Conservation (phyloP, 2,797 vertebrate species). For the Menidia menidia region DNA sequence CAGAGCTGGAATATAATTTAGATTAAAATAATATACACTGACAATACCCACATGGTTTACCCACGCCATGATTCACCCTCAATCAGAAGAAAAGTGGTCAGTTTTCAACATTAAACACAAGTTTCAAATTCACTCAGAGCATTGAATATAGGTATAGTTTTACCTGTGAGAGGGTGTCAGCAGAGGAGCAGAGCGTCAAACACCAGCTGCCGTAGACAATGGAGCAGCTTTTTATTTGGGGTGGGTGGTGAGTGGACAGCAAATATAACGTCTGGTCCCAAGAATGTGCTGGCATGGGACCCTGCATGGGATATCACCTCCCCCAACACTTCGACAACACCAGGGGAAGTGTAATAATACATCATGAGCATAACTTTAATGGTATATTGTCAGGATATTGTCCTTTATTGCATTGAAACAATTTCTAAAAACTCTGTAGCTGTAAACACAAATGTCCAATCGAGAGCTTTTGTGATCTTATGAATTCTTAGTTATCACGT, state of each 20-base stretch:
- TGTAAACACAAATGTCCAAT: background rate
- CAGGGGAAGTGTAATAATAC: constrained; percentile 58
- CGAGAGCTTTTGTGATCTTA: background rate
- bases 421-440: background rate
- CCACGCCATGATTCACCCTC: background rate
- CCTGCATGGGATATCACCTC: constrained; percentile 73
- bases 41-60: too few species aligned
- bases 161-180: constrained; percentile 70
- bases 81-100: background rate
- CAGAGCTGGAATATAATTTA: constrained; percentile 11
- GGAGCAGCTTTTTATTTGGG: constrained; percentile 73
- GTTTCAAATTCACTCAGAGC: background rate
- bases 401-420: background rate
- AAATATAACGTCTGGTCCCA: constrained; percentile 78
- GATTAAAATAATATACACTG: too few species aligned
- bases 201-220: constrained; percentile 69
- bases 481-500: background rate
- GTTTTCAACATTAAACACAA: background rate
- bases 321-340: constrained; percentile 50
- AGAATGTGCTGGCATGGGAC: constrained; percentile 77
- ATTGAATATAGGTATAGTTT: constrained; percentile 1
- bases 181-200: constrained; percentile 40
- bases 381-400: constrained; percentile 31
- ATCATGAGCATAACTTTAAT: constrained; percentile 48
- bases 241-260: constrained; percentile 46